Evolutionary conservation across 2,113 vertebrate genomes (phyloP), one percentile per base, ranked within the genome.

Genomic region (Hyperopisus bebe): DNA sequence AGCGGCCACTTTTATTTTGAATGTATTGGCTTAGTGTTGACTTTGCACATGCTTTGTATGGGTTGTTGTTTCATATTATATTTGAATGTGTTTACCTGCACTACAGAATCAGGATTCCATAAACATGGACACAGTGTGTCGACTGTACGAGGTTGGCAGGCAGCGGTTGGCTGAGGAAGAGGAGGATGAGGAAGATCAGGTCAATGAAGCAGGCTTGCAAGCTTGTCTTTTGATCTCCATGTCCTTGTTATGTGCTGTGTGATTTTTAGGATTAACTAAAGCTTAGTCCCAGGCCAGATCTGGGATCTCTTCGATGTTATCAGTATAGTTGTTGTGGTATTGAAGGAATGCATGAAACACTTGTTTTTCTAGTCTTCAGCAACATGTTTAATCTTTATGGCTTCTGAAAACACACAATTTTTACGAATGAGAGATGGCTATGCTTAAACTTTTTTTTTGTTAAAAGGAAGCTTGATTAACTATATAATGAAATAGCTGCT

Each of bases 41-140:
- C 58, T 27, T 70, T 70, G 62, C 62, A 66, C 24, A 77, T 13
- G 10, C 11, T 13, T 35, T 80, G 35, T 80, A 35, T 17, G 31
- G 15, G n/a, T 80, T 15, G 27, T 15, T 74, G 31, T 39, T 19
- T 39, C n/a, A 19, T 77, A 39, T 77, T 39, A 39, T 42, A 80
- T 80, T 80, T 80, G 35, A 35, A 55, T 55, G 48, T 53, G 48
- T 39, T 11, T 39, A 44, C 3, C 27, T 21, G 3, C 19, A 24
- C 21, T n/a, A 42, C 92, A 99, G 98, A 99, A 99, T 91, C 98
- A 99, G 95, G 98, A 99, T 94, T 96, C 98, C 0, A 96, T 99
- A 89, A 99, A 99, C 94, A 99, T 99, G 92, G 98, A 99, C 94
- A 99, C 98, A 0, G 98, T 99, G n/a, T 99, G 98, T 93, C 95